Percentiles rank a stretch among this genome's conserved stretches.
Conservation (phyloP, 2,888 invertebrate species). For the Gymnocheta viridis region DNA sequence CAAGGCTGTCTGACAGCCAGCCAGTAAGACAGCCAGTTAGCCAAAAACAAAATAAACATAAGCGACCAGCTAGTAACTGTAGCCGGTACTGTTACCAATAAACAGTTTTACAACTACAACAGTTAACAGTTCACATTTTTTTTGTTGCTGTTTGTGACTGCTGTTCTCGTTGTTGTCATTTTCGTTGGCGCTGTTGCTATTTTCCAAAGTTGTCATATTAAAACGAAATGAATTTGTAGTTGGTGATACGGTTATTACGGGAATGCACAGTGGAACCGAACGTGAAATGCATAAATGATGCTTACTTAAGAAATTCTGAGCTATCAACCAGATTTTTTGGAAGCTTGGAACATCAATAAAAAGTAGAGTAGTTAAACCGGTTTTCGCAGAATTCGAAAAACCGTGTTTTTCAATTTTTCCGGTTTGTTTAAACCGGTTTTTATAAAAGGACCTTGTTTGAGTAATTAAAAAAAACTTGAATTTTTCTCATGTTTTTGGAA, state of each 20-base stretch:
- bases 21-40: constrained; percentile 4
- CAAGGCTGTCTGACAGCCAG: constrained; percentile 65
- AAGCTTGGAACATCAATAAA: too few species aligned
- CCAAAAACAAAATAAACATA: not conserved
- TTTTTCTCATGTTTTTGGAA: too few species aligned
- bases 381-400: too few species aligned
- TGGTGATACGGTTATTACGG: not conserved
- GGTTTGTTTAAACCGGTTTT: too few species aligned
- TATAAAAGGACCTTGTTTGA: too few species aligned
- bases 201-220: constrained; percentile 54
- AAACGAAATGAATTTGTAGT: constrained; percentile 38
- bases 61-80: constrained; percentile 6
- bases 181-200: constrained; percentile 27
- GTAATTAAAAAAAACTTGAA: too few species aligned
- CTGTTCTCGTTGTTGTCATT: constrained; percentile 11
- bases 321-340: too few species aligned
- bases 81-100: constrained; percentile 39
- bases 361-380: too few species aligned
- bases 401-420: too few species aligned
- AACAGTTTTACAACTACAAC: constrained; percentile 58
- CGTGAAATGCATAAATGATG: too few species aligned
- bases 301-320: too few species aligned
- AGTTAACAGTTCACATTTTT: constrained; percentile 58
- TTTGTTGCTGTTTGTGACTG: constrained; percentile 20
- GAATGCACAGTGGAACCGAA: not conserved